Evolutionary conservation across 2,888 invertebrate species (phyloP).

Genomic region (Julus scandinavius): DNA sequence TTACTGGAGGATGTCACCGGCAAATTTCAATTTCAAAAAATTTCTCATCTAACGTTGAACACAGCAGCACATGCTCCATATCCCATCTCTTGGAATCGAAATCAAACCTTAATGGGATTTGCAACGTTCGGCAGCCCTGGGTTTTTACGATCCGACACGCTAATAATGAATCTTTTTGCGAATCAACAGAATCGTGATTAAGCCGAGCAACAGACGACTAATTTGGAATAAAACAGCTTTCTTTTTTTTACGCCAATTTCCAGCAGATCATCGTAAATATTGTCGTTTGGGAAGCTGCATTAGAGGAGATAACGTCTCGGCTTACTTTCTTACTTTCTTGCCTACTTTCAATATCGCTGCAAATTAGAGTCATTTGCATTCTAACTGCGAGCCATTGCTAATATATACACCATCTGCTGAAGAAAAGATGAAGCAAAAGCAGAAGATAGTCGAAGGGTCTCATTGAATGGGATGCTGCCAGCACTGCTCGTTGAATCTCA

Average conservation of each 20-base stretch:
- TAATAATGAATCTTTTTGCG: conserved; percentile 7
- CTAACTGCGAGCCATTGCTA: conserved; percentile 12
- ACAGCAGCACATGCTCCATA: background rate
- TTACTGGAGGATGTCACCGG: background rate
- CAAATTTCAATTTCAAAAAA: conserved; percentile 20
- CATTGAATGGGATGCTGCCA: background rate
- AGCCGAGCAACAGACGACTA: background rate
- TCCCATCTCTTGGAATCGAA: background rate
- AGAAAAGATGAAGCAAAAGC: conserved; percentile 7
- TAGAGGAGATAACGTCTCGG: background rate
- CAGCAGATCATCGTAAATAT: conserved; percentile 16
- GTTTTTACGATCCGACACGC: background rate
- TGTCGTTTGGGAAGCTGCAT: background rate
- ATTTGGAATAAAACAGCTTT: conserved; percentile 14
- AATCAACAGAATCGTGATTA: background rate
- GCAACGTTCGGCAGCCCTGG: background rate
- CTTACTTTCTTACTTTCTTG: background rate
- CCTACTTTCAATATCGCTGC: conserved; percentile 14
- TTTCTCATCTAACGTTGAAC: background rate
- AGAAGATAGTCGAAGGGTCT: background rate
- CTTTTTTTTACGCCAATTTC: conserved; percentile 21
- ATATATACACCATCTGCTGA: conserved; percentile 14
- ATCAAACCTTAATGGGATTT: conserved; percentile 14
- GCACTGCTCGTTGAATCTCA: background rate
- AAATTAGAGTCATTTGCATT: background rate